A percentile compares a stretch with the other conserved stretches of the same genome.
Evolutionary conservation across 1,140 invertebrate species (phyloP).

Genomic region (Rhagoletis pomonella): DNA sequence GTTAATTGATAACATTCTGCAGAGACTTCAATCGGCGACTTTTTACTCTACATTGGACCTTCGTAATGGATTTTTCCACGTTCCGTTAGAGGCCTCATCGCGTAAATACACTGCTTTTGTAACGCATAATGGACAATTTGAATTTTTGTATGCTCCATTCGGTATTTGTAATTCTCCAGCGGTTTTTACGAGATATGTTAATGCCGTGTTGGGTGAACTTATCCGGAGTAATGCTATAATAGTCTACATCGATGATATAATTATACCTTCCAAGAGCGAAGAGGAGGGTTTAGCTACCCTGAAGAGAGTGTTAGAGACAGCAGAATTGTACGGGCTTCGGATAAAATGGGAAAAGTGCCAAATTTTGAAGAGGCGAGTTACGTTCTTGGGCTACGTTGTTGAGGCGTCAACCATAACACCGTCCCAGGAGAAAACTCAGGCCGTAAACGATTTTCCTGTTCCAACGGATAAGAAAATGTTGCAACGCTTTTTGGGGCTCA

Average conservation of each 20-base stretch:
- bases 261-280: conserved; percentile 68
- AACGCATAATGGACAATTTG: conserved; percentile 72
- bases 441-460: too few relatives aligned
- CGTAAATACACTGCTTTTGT: conserved; percentile 69
- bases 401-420: too few relatives aligned
- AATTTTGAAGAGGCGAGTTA: conserved; percentile 68
- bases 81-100: conserved; percentile 40
- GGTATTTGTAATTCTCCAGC: conserved; percentile 56
- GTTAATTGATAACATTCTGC: conserved; percentile 58
- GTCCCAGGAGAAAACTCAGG: too few relatives aligned
- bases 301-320: conserved; percentile 65
- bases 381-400: conserved; percentile 71
- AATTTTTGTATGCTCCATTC: conserved; percentile 63
- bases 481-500: conserved; percentile 63
- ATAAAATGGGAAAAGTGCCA: conserved; percentile 74
- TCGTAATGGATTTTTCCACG: conserved; percentile 61
- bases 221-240: conserved; percentile 59
- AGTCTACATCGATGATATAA: conserved; percentile 75
- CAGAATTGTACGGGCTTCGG: conserved; percentile 71
- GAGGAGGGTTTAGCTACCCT: conserved; percentile 72
- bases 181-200: conserved; percentile 58
- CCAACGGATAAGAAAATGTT: conserved; percentile 41
- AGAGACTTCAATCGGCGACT: conserved; percentile 57
- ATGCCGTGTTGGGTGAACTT: conserved; percentile 57
- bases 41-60: conserved; percentile 75